Evolutionary conservation across 2,113 vertebrate genomes (phyloP), one percentile per base, ranked within the genome.

Genomic region (Bothrops jararaca): DNA sequence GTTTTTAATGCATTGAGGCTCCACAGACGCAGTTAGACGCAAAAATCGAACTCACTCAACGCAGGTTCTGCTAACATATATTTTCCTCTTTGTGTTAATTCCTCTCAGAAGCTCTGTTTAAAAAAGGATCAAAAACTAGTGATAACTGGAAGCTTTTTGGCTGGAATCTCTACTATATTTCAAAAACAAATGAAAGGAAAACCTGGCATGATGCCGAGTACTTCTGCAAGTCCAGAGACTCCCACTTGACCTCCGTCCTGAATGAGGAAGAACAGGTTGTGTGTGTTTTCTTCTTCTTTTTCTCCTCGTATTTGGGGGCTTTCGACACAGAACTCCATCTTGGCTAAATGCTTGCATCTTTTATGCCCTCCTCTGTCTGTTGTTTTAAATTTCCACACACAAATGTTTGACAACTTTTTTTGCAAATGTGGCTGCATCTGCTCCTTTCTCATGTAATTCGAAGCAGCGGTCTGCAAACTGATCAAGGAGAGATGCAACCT

Each of bases 91-190:
- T 86, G 42, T 1, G 12, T 45, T 48, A 4, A 6, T 60, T 58
- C 57, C 26, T 57, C 18, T n/a, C 34, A 91, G 91, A n/a, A 50
- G 4, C 4, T 20, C 26, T 91, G 5, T 87, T 87, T 11, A 20
- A 18, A 18, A 86, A 34, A 34, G 20, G 18, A 18, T 53, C 6
- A 5, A 91, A 3, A 23, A 29, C 23, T 92, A 29, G 18, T 50
- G 5, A 94, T 52, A 93, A 91, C 86, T 96, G 96, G 95, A 85
- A 45, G 53, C 53, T 2, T 57, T 89, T 93, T 8, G 1, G 1
- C 0, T 92, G 54, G 45, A 93, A 11, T 13, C 2, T 94, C 22
- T 97, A 97, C 42, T 97, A 96, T 90, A 94, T 96, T 93, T 96
- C 96, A 50, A 0, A 11, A 0, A n/a, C 64, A 15, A 74, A 74